Conservation (phyloP, 2,113 vertebrate species). For the Sebastes fasciatus region DNA sequence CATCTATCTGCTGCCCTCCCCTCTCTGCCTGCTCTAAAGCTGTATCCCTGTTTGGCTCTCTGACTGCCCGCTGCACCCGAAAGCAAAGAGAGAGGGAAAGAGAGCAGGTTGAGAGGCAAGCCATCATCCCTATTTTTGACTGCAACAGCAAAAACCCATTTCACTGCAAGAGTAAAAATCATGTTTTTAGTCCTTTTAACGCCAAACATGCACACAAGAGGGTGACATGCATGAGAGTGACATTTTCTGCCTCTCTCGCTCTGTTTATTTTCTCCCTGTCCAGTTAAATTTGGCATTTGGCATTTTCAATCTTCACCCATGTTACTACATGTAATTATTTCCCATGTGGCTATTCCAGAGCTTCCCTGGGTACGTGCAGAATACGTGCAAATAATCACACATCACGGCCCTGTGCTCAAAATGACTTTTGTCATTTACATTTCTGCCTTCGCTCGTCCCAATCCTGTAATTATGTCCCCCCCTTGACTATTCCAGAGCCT, state of each 20-base stretch:
- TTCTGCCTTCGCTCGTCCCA: neutral
- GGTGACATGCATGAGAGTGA: neutral
- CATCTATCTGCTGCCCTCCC: constrained; percentile 9
- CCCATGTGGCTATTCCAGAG: neutral
- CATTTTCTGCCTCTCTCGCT: neutral
- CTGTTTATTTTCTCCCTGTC: neutral
- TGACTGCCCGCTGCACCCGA: constrained; percentile 5
- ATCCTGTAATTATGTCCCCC: neutral
- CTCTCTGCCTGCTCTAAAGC: constrained; percentile 16
- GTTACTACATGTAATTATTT: neutral
- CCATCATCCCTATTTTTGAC: constrained; percentile 5
- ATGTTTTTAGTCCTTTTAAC: constrained; percentile 17
- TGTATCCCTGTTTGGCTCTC: constrained; percentile 1
- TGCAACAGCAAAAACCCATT: constrained; percentile 25
- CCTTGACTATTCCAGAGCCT: neutral
- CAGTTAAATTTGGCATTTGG: neutral
- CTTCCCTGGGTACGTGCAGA: neutral
- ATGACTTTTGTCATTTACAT: constrained; percentile 2
- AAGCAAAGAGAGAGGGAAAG: constrained; percentile 9
- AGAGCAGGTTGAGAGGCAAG: constrained; percentile 10
- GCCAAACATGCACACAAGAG: neutral
- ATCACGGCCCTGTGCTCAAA: neutral
- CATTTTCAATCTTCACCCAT: neutral
- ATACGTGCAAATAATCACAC: constrained; percentile 1
- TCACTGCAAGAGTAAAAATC: neutral